Conservation (phyloP, 2,888 invertebrate species). For the Cybosia mesomella region DNA sequence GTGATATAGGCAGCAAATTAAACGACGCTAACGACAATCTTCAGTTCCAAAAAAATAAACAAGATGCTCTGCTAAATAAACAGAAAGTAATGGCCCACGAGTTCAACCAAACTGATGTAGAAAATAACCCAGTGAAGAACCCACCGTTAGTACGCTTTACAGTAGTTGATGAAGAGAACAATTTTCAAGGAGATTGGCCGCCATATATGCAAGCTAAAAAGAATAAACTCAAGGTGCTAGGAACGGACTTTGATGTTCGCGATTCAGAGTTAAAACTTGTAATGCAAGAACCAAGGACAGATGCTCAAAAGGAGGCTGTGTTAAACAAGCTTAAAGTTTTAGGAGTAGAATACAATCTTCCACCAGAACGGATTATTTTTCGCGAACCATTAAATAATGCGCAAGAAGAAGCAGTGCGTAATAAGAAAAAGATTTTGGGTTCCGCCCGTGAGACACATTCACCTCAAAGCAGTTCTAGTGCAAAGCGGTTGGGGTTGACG, state of each 20-base stretch:
- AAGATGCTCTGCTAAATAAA: conserved; percentile 81
- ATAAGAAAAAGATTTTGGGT: conserved; percentile 64
- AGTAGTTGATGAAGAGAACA: conserved; percentile 71
- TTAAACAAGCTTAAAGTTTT: conserved; percentile 88
- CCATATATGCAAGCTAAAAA: conserved; percentile 70
- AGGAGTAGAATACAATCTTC: conserved; percentile 87
- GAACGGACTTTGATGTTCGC: conserved; percentile 61
- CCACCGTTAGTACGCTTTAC: conserved; percentile 50
- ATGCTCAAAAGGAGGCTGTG: conserved; percentile 87
- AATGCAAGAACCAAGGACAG: conserved; percentile 64
- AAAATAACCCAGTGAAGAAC: conserved; percentile 66
- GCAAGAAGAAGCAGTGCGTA: conserved; percentile 75
- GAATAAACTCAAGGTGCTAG: conserved; percentile 75
- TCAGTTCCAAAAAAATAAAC: conserved; percentile 72
- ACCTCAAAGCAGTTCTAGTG: conserved; percentile 40
- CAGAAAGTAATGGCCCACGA: conserved; percentile 84
- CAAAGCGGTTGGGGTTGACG: conserved; percentile 70
- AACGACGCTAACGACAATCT: conserved; percentile 65
- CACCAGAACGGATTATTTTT: conserved; percentile 52
- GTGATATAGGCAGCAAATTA: conserved; percentile 70
- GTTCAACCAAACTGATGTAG: conserved; percentile 71
- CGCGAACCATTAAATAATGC: conserved; percentile 72
- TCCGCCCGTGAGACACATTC: conserved; percentile 61
- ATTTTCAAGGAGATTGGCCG: conserved; percentile 59
- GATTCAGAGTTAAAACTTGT: conserved; percentile 41